phyloP scores from a whole-genome alignment of 2,797 vertebrate genomes.

The Sebastes nivosus region DNA sequence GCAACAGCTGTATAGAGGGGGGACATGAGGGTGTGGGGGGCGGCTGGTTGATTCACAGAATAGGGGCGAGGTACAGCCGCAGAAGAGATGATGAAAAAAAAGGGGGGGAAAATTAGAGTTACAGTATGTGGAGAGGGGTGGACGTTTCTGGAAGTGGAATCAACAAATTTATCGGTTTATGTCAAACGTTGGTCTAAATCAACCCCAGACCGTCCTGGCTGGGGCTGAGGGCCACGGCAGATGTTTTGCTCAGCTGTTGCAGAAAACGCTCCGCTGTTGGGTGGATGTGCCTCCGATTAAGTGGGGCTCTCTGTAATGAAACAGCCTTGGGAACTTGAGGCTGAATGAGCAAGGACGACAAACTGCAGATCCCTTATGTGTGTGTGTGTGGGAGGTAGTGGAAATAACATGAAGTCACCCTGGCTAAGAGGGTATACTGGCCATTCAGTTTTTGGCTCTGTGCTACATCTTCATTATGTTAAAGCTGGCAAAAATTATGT shows the following conservation, averaged over 20 bases:
- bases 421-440: constrained; percentile 21
- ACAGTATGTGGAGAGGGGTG: constrained; percentile 36
- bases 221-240: constrained; percentile 51
- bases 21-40: not conserved
- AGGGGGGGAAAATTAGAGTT: constrained; percentile 16
- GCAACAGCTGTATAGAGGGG: constrained; percentile 72
- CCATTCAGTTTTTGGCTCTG: constrained; percentile 24
- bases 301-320: constrained; percentile 55
- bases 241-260: constrained; percentile 77
- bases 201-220: constrained; percentile 50
- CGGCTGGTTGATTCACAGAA: constrained; percentile 53
- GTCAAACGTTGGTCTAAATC: constrained; percentile 64
- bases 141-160: constrained; percentile 61
- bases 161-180: constrained; percentile 66
- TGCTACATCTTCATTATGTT: constrained; percentile 15
- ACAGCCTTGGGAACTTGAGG: constrained; percentile 57
- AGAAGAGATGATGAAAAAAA: constrained; percentile 40
- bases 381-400: constrained; percentile 31
- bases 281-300: constrained; percentile 60
- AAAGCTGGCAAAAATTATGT: constrained; percentile 16
- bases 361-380: constrained; percentile 39
- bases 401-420: constrained; percentile 64
- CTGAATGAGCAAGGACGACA: constrained; percentile 46
- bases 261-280: constrained; percentile 61
- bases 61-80: constrained; percentile 50